A percentile compares a stretch with the other conserved stretches of the same genome.
Conservation (phyloP, 2,797 vertebrate genomes). For the Pangasius krempfi region DNA sequence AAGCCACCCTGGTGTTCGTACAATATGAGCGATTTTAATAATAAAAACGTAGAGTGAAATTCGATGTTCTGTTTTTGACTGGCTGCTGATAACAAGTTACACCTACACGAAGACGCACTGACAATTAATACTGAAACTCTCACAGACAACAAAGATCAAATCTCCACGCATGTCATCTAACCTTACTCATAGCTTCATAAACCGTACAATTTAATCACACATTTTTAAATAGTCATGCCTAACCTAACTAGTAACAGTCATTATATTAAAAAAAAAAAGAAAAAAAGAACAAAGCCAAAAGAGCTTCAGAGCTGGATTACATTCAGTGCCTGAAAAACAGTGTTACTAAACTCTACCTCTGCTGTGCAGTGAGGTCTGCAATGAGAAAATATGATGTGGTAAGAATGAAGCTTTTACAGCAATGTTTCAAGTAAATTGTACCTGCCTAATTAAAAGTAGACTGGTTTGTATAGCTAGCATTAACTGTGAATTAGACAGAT, state of each 20-base stretch:
- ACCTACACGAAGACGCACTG: slow-evolving; percentile 56
- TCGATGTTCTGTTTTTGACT: slow-evolving; percentile 51
- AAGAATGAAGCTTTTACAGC: neutral
- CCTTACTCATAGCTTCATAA: slow-evolving; percentile 39
- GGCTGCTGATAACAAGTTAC: slow-evolving; percentile 55
- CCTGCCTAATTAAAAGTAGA: neutral
- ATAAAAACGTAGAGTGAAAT: slow-evolving; percentile 57
- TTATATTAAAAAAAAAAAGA: neutral
- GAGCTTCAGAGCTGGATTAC: neutral
- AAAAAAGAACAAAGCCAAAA: neutral
- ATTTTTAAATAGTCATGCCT: slow-evolving; percentile 31
- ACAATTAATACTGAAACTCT: slow-evolving; percentile 67
- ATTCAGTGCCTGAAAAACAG: neutral
- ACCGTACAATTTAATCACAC: slow-evolving; percentile 49
- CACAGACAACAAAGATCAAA: slow-evolving; percentile 55
- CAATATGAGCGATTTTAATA: slow-evolving; percentile 40
- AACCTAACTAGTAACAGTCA: neutral
- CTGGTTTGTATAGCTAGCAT: neutral
- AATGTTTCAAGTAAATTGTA: neutral
- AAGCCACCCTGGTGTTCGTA: neutral
- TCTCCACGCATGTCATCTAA: slow-evolving; percentile 34
- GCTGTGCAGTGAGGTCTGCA: neutral
- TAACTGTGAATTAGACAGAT: neutral
- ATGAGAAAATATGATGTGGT: neutral
- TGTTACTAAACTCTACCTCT: neutral